Evolutionary conservation across 37 sponge, comb jelly and placozoan species (phyloP).

Genomic region (Axinella damicornis): DNA sequence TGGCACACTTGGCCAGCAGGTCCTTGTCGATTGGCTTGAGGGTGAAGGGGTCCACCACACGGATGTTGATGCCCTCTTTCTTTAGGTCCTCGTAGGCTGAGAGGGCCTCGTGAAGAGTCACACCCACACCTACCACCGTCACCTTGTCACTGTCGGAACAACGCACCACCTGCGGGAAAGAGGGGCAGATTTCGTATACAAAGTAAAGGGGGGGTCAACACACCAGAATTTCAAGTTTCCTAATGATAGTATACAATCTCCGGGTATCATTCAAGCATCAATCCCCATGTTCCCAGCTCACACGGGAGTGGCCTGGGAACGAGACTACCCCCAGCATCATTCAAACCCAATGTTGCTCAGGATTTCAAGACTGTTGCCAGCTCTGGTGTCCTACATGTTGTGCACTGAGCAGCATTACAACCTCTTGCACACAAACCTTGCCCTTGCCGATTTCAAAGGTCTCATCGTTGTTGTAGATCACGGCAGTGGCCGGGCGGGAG

Average conservation of each 20-base stretch:
- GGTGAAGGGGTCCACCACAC: constrained; percentile 96
- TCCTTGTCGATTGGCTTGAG: constrained; percentile 95
- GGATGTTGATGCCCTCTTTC: constrained; percentile 87
- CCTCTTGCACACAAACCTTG: constrained; percentile 85
- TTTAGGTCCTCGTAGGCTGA: constrained; percentile 73
- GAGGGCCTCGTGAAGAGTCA: constrained; percentile 92
- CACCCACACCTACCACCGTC: constrained; percentile 93
- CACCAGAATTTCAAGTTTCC: no score
- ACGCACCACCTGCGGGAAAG: constrained; percentile 66
- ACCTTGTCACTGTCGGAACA: constrained; percentile 80
- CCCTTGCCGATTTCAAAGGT: constrained; percentile 96
- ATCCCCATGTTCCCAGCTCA: no score
- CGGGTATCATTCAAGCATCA: no score
- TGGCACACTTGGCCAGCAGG: constrained; percentile 72
- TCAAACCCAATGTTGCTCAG: no score
- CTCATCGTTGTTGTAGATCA: constrained; percentile 91
- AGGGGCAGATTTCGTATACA: neutral
- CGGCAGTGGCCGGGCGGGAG: constrained; percentile 85
- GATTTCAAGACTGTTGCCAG: no score
- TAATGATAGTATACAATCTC: no score
- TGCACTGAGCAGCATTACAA: no score
- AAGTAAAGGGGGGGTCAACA: no score
- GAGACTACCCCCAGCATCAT: no score
- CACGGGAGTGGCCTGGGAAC: no score
- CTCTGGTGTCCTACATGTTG: no score